Evolutionary conservation across 2,113 vertebrate species (phyloP), one percentile per base, ranked within the genome.

Genomic region (Heterochromis multidens): DNA sequence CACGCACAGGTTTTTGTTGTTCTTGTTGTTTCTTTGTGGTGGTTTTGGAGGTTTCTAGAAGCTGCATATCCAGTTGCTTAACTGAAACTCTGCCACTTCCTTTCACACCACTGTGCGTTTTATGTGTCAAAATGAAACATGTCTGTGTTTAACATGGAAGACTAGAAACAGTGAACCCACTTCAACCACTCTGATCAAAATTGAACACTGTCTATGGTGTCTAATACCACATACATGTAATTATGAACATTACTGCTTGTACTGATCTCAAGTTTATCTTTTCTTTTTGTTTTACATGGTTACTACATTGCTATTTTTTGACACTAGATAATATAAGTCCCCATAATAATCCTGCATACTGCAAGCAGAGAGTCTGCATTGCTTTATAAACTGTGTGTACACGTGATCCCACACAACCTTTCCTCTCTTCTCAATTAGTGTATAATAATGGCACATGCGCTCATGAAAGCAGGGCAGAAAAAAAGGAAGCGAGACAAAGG

Each of bases 81-180:
- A 74, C 87, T 84, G 88, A 91, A 86, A 89, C 92, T 80, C n/a
- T 56, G 84, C 29, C 52, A 81, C 88, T 93, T 93, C 89, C 92
- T 46, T 60, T 80, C 61, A 27, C 35, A 35, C 62, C 12, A 35
- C 81, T 63, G 27, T 79, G 54, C 80, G 27, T 83, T 85, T 78
- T 80, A 60, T 81, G 62, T 56, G 19, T 46, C 37, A 70, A 67
- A 23, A 62, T 33, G 16, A 5, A 59, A 74, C 12, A 29, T 54
- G 62, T 81, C 29, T 72, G 59, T 11, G 17, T 79, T 74, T 54
- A 54, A 33, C 70, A 74, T 81, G n/a, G 77, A 77, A 83, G 63
- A 56, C 2, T 1, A 40, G 5, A 60, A 52, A 33, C 37, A 78
- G 17, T 52, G 10, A 31, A n/a, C 46, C 46, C 23, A 25, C 14